phyloP scores from a whole-genome alignment of 2,797 vertebrate species.

The Acrossocheilus wenchowensis region DNA sequence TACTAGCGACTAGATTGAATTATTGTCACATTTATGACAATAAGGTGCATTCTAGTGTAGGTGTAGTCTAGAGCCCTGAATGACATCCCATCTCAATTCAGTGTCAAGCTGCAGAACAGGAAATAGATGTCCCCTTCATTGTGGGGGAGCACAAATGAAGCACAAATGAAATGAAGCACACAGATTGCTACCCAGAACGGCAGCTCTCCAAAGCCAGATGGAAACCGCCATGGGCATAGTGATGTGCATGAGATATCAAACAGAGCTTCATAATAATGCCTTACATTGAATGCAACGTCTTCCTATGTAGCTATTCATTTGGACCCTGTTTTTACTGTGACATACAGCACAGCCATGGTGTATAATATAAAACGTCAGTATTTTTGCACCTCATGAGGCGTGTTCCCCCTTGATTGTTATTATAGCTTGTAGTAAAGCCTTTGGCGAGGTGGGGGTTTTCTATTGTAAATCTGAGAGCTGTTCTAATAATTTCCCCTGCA shows the following conservation, averaged over 20 bases:
- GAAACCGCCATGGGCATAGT: slow-evolving; percentile 28
- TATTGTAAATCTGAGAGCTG: slow-evolving; percentile 9
- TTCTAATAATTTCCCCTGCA: slow-evolving; percentile 21
- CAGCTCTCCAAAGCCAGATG: slow-evolving; percentile 33
- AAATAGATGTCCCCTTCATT: slow-evolving; percentile 33
- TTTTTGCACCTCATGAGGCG: not conserved
- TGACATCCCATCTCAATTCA: slow-evolving; percentile 26
- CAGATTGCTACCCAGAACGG: slow-evolving; percentile 33
- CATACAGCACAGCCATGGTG: not conserved
- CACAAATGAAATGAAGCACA: not conserved
- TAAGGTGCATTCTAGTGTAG: not conserved
- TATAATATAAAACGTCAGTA: not conserved
- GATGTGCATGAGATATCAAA: slow-evolving; percentile 9
- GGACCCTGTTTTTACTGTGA: slow-evolving; percentile 16
- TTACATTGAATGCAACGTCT: not conserved
- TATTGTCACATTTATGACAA: not conserved
- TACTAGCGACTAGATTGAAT: not conserved
- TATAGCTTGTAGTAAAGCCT: slow-evolving; percentile 21
- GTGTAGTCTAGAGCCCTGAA: slow-evolving; percentile 2
- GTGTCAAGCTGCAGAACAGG: slow-evolving; percentile 42
- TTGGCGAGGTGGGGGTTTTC: not conserved
- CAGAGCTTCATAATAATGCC: slow-evolving; percentile 3
- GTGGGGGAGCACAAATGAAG: slow-evolving; percentile 1
- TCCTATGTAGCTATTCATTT: not conserved
- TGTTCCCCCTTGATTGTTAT: slow-evolving; percentile 23